Evolutionary conservation across 2,888 invertebrate species (phyloP).

Genomic region (Rotaria socialis): DNA sequence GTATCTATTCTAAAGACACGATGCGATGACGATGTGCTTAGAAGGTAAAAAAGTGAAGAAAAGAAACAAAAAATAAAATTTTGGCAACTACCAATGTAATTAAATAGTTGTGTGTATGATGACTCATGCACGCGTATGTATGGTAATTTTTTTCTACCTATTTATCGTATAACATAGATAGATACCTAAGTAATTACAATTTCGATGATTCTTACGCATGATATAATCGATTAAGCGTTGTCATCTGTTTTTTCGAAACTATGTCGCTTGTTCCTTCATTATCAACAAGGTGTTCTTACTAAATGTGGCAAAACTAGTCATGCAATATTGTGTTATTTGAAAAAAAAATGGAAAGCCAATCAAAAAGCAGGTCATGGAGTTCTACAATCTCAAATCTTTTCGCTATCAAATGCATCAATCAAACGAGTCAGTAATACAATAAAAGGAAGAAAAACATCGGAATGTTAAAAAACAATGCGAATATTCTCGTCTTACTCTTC

Average conservation of each 20-base stretch:
- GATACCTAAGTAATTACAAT: not conserved
- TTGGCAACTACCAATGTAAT: not conserved
- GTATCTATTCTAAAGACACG: not conserved
- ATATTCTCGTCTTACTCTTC: not conserved
- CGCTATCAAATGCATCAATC: not conserved
- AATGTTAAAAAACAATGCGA: not conserved
- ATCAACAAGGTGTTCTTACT: not conserved
- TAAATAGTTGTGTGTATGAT: not conserved
- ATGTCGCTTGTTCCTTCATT: not conserved
- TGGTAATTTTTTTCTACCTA: not conserved
- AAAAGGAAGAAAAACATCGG: not conserved
- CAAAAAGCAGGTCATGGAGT: not conserved
- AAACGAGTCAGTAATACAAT: not conserved
- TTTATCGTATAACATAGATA: not conserved
- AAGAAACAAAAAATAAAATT: not conserved
- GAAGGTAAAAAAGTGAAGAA: not conserved
- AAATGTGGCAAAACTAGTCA: not conserved
- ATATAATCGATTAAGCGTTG: not conserved
- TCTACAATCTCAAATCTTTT: not conserved
- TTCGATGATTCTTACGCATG: not conserved
- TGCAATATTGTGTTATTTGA: not conserved
- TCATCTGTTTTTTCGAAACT: not conserved
- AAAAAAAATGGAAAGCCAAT: not conserved
- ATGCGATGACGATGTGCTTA: not conserved
- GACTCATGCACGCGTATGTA: not conserved